These are phyloP conservation scores for Bagarius yarrelli DNA, from an alignment of 2,113 vertebrate genomes.

Conservation along the genomic window DNA sequence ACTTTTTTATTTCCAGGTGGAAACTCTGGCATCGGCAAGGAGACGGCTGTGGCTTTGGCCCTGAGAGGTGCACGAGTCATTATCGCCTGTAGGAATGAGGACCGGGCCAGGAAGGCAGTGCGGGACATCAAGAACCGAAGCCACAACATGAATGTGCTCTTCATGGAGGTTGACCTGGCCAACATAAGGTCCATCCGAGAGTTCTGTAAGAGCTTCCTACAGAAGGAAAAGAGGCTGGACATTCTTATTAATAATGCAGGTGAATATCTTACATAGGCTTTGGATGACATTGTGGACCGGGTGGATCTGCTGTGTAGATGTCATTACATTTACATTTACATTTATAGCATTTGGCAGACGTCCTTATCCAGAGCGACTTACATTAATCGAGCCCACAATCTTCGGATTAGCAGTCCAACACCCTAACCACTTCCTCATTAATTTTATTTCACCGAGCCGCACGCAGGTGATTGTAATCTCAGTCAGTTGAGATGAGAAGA, in stretches of 20 bases:
- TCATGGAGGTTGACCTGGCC: constrained; percentile 74
- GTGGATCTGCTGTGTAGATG: background rate
- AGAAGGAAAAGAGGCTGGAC: constrained; percentile 74
- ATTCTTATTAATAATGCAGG: constrained; percentile 77
- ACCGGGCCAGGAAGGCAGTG: constrained; percentile 67
- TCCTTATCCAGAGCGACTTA: too few relatives aligned
- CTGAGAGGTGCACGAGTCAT: constrained; percentile 72
- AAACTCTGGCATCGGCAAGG: constrained; percentile 73
- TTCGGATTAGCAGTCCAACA: too few relatives aligned
- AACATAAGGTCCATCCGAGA: constrained; percentile 70
- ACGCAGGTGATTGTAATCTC: background rate
- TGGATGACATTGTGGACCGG: background rate
- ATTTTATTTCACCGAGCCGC: accelerated
- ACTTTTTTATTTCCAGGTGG: constrained; percentile 63
- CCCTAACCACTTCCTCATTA: too few relatives aligned
- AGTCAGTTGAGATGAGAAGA: background rate
- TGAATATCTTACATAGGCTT: constrained; percentile 45
- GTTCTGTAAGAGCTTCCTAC: constrained; percentile 70
- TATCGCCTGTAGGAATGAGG: constrained; percentile 68
- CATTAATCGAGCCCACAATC: too few relatives aligned
- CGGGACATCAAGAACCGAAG: constrained; percentile 71
- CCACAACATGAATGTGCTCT: constrained; percentile 65
- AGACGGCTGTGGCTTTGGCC: constrained; percentile 72
- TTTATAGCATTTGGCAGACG: too few relatives aligned
- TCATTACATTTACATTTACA: background rate